These are phyloP conservation scores for Chamaetylas fuelleborni DNA, from an alignment of 2,113 vertebrate species.

Conservation along the genomic window DNA sequence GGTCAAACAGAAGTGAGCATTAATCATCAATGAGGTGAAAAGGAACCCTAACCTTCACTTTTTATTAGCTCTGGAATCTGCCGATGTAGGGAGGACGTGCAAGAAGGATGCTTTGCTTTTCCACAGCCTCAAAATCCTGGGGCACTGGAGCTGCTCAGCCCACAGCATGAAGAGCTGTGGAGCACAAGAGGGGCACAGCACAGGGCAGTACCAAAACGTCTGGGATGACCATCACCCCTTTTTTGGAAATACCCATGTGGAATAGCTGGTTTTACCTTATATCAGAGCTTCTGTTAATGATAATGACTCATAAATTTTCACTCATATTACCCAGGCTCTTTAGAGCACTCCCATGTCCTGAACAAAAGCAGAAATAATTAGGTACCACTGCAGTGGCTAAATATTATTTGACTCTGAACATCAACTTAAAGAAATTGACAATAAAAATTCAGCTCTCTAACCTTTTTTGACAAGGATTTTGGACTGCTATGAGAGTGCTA, in stretches of 20 bases:
- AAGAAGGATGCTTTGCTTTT: background rate
- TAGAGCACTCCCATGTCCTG: background rate
- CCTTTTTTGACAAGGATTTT: background rate
- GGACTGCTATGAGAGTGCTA: background rate
- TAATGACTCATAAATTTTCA: background rate
- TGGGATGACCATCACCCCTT: background rate
- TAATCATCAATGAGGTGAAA: background rate
- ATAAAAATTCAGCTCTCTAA: background rate
- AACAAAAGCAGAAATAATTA: conserved; percentile 29
- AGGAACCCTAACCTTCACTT: background rate
- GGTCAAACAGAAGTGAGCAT: background rate
- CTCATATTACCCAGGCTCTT: background rate
- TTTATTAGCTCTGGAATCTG: background rate
- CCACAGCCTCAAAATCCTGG: background rate
- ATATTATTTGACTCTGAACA: background rate
- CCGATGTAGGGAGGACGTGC: background rate
- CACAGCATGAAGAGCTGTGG: background rate
- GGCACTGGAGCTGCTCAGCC: background rate
- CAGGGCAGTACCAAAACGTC: background rate
- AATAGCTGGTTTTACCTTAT: background rate
- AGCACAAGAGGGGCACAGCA: fast-evolving
- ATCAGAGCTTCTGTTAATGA: background rate
- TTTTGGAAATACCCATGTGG: background rate
- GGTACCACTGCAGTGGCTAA: background rate
- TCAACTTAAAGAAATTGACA: background rate